Percentiles rank a stretch among this genome's conserved stretches.
Evolutionary conservation across 2,113 vertebrate genomes (phyloP).

Genomic region (Orthonyx spaldingii): DNA sequence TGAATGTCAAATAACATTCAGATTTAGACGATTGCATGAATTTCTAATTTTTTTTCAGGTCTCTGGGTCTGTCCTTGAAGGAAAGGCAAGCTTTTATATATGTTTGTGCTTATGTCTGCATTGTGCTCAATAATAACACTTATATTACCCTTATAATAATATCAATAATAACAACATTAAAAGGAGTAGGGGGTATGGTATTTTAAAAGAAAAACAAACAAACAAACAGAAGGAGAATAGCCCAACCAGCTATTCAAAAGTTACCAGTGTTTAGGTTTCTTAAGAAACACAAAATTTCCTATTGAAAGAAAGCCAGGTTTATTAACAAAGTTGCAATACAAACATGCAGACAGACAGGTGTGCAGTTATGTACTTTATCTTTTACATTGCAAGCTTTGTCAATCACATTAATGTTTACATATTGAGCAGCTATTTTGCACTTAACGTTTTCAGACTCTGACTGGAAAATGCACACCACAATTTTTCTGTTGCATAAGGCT

Average conservation of each 20-base stretch:
- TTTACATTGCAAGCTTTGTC: neutral
- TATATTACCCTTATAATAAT: neutral
- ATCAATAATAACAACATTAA: neutral
- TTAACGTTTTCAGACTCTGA: neutral
- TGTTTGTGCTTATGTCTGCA: neutral
- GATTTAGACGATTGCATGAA: neutral
- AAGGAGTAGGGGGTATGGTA: neutral
- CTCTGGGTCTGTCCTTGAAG: neutral
- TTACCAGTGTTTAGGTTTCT: neutral
- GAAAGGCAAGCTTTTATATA: neutral
- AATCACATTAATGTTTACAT: neutral
- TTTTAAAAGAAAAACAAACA: neutral
- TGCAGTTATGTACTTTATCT: neutral
- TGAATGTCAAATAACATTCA: constrained; percentile 31
- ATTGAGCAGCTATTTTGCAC: neutral
- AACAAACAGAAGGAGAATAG: neutral
- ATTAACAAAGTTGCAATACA: neutral
- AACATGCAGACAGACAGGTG: neutral
- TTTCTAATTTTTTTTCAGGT: neutral
- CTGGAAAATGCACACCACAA: neutral
- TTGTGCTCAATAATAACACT: neutral
- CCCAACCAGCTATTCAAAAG: neutral
- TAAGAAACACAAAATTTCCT: neutral
- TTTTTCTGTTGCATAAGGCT: neutral
- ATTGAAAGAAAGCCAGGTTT: neutral